These are phyloP conservation scores for Cacoxenus indagator DNA, from an alignment of 2,888 invertebrate genomes.

Conservation along the genomic window DNA sequence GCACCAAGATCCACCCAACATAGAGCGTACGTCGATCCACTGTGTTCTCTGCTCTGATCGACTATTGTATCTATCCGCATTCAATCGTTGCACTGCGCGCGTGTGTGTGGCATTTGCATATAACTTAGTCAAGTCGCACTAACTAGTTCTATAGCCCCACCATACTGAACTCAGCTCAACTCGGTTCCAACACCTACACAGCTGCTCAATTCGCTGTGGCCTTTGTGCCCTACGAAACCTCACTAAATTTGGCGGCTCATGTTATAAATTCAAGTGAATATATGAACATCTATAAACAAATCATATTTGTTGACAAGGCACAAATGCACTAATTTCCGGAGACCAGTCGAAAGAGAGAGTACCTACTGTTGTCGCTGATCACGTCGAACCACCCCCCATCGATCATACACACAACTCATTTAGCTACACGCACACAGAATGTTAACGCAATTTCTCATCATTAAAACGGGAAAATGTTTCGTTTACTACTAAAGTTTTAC, in stretches of 20 bases:
- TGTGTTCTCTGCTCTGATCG: too few species aligned
- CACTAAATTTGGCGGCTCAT: slow-evolving; percentile 27
- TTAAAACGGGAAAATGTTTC: slow-evolving; percentile 40
- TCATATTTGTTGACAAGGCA: not conserved
- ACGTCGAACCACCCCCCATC: not conserved
- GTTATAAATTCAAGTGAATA: slow-evolving; percentile 46
- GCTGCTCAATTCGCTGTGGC: not conserved
- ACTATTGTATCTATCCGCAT: too few species aligned
- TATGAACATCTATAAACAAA: not conserved
- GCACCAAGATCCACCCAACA: not conserved
- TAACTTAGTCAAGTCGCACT: too few species aligned
- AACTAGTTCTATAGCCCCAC: slow-evolving; percentile 63
- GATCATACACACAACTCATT: slow-evolving; percentile 24
- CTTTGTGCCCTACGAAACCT: not conserved
- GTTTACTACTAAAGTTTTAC: slow-evolving; percentile 58
- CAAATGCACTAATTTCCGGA: slow-evolving; percentile 8
- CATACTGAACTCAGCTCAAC: not conserved
- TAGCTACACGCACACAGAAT: slow-evolving; percentile 11
- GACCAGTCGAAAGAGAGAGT: slow-evolving; percentile 6
- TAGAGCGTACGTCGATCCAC: too few species aligned
- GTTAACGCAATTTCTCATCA: slow-evolving; percentile 25
- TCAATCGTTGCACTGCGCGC: not conserved
- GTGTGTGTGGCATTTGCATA: slow-evolving; percentile 52
- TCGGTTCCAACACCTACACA: not conserved
- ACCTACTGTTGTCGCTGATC: not conserved